phyloP scores from a whole-genome alignment of 2,797 vertebrate species.

The Otus scops region DNA sequence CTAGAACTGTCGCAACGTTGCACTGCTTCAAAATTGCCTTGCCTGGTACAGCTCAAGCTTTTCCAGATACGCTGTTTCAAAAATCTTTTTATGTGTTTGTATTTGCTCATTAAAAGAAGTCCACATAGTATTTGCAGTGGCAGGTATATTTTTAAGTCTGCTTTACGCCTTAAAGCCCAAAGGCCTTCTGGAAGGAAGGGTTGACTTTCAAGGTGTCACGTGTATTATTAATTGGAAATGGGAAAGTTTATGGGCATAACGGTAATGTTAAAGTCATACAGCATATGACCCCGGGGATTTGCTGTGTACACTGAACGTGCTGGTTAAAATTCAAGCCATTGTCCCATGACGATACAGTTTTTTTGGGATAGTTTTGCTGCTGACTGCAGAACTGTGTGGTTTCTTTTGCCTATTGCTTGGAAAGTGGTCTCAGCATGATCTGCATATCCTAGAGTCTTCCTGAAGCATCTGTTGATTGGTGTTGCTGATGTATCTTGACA shows the following conservation, averaged over 20 bases:
- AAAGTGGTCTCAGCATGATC: constrained; percentile 50
- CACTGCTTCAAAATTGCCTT: constrained; percentile 52
- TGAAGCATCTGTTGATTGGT: constrained; percentile 39
- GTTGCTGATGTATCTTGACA: constrained; percentile 20
- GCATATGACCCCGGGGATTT: not conserved
- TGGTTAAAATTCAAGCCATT: constrained; percentile 42
- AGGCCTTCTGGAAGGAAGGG: not conserved
- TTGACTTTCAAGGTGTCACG: not conserved
- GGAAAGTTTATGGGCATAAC: not conserved
- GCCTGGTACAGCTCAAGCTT: constrained; percentile 41
- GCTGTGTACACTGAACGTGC: not conserved
- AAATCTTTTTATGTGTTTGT: not conserved
- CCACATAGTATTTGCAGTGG: constrained; percentile 53
- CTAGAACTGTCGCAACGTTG: not conserved
- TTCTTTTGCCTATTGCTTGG: constrained; percentile 63
- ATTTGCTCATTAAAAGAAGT: constrained; percentile 62
- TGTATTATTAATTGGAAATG: constrained; percentile 25
- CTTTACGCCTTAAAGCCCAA: not conserved
- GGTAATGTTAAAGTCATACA: not conserved
- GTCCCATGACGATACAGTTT: constrained; percentile 9
- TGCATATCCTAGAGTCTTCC: constrained; percentile 37
- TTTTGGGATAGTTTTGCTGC: constrained; percentile 32
- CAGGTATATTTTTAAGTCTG: not conserved
- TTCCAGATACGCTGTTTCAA: not conserved
- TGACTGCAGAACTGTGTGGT: constrained; percentile 53